phyloP scores from a whole-genome alignment of 2,888 invertebrate genomes.

The Bellardia bayeri region DNA sequence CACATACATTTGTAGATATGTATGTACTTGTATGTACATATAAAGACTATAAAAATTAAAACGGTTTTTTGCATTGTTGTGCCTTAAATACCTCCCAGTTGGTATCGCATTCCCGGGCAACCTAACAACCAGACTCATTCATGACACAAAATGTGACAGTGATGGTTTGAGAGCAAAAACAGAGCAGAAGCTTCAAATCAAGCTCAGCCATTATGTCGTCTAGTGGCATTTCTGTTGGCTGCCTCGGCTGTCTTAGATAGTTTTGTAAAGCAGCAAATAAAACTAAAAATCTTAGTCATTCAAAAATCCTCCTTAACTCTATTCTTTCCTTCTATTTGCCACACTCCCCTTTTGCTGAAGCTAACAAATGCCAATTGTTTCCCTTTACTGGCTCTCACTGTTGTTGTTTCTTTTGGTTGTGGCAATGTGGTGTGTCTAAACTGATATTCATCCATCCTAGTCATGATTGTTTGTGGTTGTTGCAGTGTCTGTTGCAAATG shows the following conservation, averaged over 20 bases:
- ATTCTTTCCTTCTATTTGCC: background rate
- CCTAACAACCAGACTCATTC: constrained; percentile 12
- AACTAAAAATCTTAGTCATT: constrained; percentile 34
- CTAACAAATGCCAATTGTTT: constrained; percentile 10
- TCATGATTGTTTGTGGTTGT: constrained; percentile 15
- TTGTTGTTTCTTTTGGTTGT: background rate
- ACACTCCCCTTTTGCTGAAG: background rate
- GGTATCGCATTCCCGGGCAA: constrained; percentile 51
- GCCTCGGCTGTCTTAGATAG: constrained; percentile 9
- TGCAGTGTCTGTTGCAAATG: background rate
- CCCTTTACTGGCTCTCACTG: background rate
- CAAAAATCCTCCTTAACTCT: constrained; percentile 2
- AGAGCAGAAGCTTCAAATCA: constrained; percentile 3
- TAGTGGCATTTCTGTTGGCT: constrained; percentile 41
- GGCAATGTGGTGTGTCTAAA: background rate
- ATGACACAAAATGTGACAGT: constrained; percentile 27
- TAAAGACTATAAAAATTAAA: constrained; percentile 19
- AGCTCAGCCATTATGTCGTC: constrained; percentile 53
- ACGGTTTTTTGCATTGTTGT: constrained; percentile 3
- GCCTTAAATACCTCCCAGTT: constrained; percentile 67
- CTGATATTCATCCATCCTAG: constrained; percentile 36
- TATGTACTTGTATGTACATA: background rate
- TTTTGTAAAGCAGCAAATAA: background rate
- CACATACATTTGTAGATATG: no score
- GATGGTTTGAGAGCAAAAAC: background rate